A percentile compares a stretch with the other conserved stretches of the same genome.
These are phyloP conservation scores for Gobiocypris rarus DNA, from an alignment of 2,113 vertebrate genomes.

Conservation along the genomic window DNA sequence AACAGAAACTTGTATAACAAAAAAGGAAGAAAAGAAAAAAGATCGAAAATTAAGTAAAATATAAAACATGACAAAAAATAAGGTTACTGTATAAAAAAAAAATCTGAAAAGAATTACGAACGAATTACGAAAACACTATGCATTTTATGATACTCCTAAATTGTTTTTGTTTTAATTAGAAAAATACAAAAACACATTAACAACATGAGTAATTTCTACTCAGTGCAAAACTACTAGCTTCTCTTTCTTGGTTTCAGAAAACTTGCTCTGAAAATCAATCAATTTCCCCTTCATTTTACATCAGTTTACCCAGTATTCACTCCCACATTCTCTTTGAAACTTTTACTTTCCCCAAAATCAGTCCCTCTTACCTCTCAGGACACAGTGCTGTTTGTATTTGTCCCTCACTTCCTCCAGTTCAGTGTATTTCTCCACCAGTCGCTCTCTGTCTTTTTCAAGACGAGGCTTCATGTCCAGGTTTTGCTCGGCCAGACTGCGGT, in stretches of 20 bases:
- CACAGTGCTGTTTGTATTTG: constrained; percentile 69
- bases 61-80: neutral
- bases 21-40: neutral
- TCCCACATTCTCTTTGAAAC: neutral
- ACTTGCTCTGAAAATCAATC: neutral
- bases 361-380: constrained; percentile 67
- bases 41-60: neutral
- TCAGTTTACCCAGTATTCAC: neutral
- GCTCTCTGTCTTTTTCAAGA: constrained; percentile 80
- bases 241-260: neutral
- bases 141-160: too few species aligned
- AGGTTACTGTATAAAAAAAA: neutral
- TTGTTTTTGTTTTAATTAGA: too few species aligned
- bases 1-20: neutral
- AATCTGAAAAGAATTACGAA: neutral
- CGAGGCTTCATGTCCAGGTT: constrained; percentile 87
- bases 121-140: too few species aligned
- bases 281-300: neutral
- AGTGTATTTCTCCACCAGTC: constrained; percentile 82
- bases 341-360: neutral
- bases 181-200: neutral
- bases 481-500: constrained; percentile 91
- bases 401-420: constrained; percentile 80
- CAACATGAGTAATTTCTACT: neutral
- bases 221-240: neutral